A percentile compares a stretch with the other conserved stretches of the same genome.
phyloP scores from a whole-genome alignment of 2,888 invertebrate species.

The Coelogynopora nodosa region DNA sequence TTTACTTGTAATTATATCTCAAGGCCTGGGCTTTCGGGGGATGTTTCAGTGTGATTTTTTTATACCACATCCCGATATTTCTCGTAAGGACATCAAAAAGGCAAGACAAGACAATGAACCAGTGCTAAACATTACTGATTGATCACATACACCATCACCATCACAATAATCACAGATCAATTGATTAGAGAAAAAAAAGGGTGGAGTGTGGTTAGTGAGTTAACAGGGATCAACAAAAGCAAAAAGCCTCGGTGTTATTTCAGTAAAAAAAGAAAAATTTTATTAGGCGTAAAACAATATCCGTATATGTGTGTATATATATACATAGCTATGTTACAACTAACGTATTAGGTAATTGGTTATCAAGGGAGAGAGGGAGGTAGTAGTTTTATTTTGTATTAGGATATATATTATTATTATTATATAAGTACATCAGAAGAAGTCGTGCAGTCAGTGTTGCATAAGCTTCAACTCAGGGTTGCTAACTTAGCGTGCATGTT shows the following conservation, averaged over 20 bases:
- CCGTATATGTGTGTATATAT: not conserved
- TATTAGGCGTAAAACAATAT: slow-evolving; percentile 27
- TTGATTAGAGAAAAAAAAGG: not conserved
- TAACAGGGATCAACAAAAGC: slow-evolving; percentile 17
- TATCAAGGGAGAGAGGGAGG: not conserved
- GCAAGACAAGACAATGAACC: too few relatives aligned
- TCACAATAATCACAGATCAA: too few relatives aligned
- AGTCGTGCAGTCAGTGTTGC: too few relatives aligned
- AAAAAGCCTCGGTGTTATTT: slow-evolving; percentile 17
- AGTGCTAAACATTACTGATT: too few relatives aligned
- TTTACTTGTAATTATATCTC: too few relatives aligned
- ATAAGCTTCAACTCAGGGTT: too few relatives aligned
- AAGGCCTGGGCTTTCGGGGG: too few relatives aligned
- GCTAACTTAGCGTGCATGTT: not conserved
- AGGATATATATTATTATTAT: not conserved
- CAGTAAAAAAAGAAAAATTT: not conserved
- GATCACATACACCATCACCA: too few relatives aligned
- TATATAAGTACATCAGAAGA: slow-evolving; percentile 14
- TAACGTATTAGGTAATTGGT: not conserved
- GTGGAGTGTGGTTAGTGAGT: not conserved
- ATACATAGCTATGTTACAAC: not conserved
- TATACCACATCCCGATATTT: too few relatives aligned
- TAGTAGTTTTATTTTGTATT: not conserved
- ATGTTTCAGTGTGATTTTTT: too few relatives aligned
- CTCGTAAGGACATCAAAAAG: too few relatives aligned